Base-by-base conservation (phyloP, 2,888 invertebrate genomes). In the Latheticus oryzae region DNA sequence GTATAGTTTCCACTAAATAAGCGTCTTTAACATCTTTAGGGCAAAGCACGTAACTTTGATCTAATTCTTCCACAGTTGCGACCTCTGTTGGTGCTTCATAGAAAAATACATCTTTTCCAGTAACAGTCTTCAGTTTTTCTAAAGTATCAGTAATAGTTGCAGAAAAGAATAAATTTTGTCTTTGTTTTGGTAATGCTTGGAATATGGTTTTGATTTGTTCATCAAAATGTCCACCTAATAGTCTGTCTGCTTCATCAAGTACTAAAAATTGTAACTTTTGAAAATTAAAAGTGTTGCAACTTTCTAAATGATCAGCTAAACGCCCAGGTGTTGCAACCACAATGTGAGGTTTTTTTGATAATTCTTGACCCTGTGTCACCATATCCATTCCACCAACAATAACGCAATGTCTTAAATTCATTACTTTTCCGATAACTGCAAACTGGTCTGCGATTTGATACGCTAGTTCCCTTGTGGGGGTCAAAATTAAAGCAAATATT, bases 311-410 rank as follows among this genome's bases (percentile, higher is more conserved):
- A 78, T 98, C 98, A 0, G 94, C 93, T 24, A 99, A 79, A 9
- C 97, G 82, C 1, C 99, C 99, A 0, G 99, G 98, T 76, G 98
- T 98, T 0, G 97, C 94, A 0, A 99, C 91, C 1, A 99, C 92
- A 66, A 99, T 88, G 76, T 99, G 98, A 0, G 98, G 98, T 47
- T 88, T 85, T 62, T 86, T 88, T 5, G 90, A 83, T 11, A 98
- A 80, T 69, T 94, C 92, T 68, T 87, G 81, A 0, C 93, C 93
- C 78, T 98, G 97, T 7, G 86, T 82, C 54, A 97, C 85, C 85
- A 95, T 95, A 76, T 95, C 95, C 67, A 94, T 90, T 4, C 97
- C 97, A 55, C 99, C 99, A n/a, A 97, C 93, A 9, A 98, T 87
- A 0, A 96, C 90, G 70, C 88, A 87, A 33, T 90, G 91, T 68